Evolutionary conservation across 92 coral and sea anemone genomes (phyloP).

Genomic region (Zoanthus gigantus): DNA sequence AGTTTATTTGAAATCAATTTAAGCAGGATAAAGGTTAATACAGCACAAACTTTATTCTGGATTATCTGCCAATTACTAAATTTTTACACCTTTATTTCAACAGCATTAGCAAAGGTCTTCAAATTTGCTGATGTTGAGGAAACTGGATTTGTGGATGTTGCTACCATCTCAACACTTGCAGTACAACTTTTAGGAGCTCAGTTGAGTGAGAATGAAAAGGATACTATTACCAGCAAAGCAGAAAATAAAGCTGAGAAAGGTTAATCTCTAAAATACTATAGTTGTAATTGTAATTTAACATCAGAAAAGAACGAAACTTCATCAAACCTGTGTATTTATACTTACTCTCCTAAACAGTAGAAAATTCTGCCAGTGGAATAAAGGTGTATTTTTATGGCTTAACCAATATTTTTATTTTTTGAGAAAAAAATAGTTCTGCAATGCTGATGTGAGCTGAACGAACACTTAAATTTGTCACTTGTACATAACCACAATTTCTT

Average conservation of each 20-base stretch:
- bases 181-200: conserved; percentile 97
- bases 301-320: too few species aligned
- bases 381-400: too few species aligned
- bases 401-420: too few species aligned
- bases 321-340: too few species aligned
- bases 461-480: too few species aligned
- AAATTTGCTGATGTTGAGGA: conserved; percentile 99
- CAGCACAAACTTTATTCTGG: background rate
- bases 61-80: background rate
- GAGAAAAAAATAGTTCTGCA: too few species aligned
- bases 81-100: background rate
- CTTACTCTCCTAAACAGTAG: too few species aligned
- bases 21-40: background rate
- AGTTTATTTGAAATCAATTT: too few species aligned
- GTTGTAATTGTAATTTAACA: too few species aligned
- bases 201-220: conserved; percentile 93
- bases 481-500: too few species aligned
- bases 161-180: conserved; percentile 95
- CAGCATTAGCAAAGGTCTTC: conserved; percentile 94
- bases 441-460: too few species aligned
- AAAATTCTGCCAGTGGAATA: too few species aligned
- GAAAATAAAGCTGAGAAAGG: conserved; percentile 99
- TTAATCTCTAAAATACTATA: background rate
- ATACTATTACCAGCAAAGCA: conserved; percentile 89
- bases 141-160: conserved; percentile 99